These are phyloP conservation scores for Caenorhabditis virilis DNA, from an alignment of 2,888 invertebrate species.

Conservation along the genomic window DNA sequence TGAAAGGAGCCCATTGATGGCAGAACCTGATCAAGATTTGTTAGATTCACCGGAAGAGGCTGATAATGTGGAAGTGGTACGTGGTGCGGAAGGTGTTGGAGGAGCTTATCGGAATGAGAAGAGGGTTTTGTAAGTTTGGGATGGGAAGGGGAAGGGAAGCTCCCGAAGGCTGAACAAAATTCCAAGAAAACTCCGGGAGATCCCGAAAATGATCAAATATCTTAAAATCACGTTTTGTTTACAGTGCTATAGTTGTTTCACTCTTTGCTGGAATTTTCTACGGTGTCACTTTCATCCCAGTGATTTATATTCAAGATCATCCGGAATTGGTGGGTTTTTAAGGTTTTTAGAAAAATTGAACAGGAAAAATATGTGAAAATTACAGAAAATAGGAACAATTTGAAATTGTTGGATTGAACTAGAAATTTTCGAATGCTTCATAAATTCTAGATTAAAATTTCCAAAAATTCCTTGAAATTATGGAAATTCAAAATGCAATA, in stretches of 20 bases:
- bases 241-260: slow-evolving; percentile 70
- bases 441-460: too few relatives aligned
- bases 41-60: neutral
- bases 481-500: too few relatives aligned
- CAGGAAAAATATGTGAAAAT: neutral
- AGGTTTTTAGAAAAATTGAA: neutral
- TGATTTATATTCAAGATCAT: slow-evolving; percentile 71
- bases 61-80: neutral
- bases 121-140: slow-evolving; percentile 2
- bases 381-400: too few relatives aligned
- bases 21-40: slow-evolving; percentile 28
- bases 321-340: slow-evolving; percentile 34
- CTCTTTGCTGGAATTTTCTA: slow-evolving; percentile 71
- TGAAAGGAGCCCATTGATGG: slow-evolving; percentile 34
- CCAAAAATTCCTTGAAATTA: too few relatives aligned
- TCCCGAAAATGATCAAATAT: neutral
- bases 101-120: slow-evolving; percentile 28
- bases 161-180: too few relatives aligned
- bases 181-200: neutral
- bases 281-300: slow-evolving; percentile 72
- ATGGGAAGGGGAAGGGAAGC: too few relatives aligned
- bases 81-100: neutral
- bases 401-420: too few relatives aligned
- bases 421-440: too few relatives aligned
- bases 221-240: too few relatives aligned